These are phyloP conservation scores for Trichonephila inaurata DNA, from an alignment of 1,140 invertebrate genomes.

Conservation along the genomic window DNA sequence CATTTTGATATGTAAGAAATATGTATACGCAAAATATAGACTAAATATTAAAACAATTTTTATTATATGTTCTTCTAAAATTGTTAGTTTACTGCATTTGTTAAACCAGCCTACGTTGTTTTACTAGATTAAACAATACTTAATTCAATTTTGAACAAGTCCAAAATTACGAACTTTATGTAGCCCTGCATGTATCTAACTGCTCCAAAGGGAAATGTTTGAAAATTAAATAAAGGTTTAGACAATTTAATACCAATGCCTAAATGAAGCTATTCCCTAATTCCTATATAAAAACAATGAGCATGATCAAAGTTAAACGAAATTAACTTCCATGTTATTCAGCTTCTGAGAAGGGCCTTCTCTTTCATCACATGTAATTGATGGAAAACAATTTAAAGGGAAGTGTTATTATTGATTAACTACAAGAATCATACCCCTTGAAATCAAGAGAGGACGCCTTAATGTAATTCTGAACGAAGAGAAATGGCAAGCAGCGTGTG, in stretches of 20 bases:
- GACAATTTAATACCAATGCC: background rate
- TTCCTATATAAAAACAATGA: background rate
- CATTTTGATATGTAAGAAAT: too few species aligned
- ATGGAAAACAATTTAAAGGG: constrained; percentile 14
- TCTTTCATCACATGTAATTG: constrained; percentile 1
- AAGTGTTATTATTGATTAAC: background rate
- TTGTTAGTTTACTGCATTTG: too few species aligned
- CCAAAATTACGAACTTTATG: too few species aligned
- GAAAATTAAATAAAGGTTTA: background rate
- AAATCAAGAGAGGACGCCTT: background rate
- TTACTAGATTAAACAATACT: background rate
- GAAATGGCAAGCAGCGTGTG: background rate
- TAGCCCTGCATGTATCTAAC: background rate
- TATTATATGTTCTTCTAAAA: background rate
- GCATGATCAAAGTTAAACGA: background rate
- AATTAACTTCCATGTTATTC: constrained; percentile 1
- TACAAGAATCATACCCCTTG: background rate
- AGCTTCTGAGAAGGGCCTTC: background rate
- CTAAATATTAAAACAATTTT: background rate
- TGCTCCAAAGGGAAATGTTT: background rate
- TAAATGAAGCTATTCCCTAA: background rate
- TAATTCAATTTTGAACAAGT: background rate
- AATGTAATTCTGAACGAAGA: background rate
- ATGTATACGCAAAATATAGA: background rate
- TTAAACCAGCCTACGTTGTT: too few species aligned